These are phyloP conservation scores for Myotis myotis DNA, from an alignment of 2,797 vertebrate genomes.

Conservation along the genomic window DNA sequence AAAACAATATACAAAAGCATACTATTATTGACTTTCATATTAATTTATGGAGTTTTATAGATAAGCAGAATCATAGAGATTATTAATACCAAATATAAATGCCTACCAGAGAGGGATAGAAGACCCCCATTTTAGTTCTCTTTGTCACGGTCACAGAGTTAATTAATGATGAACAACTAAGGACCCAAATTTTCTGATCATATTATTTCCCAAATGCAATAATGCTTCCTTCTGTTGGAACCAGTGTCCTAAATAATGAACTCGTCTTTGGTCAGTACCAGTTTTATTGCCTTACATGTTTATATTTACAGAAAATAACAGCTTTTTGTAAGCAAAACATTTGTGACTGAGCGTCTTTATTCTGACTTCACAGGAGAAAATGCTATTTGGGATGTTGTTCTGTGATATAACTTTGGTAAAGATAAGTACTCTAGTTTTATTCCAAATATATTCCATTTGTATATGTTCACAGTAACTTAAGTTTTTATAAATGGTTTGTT, in stretches of 20 bases:
- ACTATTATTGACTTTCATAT: background rate
- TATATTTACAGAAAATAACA: background rate
- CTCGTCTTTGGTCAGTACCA: background rate
- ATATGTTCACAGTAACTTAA: conserved; percentile 25
- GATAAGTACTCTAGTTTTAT: background rate
- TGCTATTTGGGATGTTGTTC: background rate
- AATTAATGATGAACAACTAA: background rate
- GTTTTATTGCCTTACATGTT: background rate
- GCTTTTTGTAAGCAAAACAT: conserved; percentile 28
- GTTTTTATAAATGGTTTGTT: background rate
- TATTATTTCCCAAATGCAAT: background rate
- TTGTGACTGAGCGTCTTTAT: background rate
- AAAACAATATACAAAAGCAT: background rate
- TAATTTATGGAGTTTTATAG: background rate
- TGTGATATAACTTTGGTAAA: background rate
- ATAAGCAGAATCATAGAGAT: background rate
- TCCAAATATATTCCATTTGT: background rate
- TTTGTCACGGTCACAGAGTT: background rate
- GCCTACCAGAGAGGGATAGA: background rate
- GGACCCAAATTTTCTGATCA: background rate
- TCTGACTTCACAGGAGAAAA: conserved; percentile 19
- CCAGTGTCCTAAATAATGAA: background rate
- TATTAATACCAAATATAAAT: background rate
- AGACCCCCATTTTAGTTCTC: background rate
- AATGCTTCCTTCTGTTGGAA: background rate